These are phyloP conservation scores for Brachionus rubens DNA, from an alignment of 1,140 invertebrate genomes.

Conservation along the genomic window DNA sequence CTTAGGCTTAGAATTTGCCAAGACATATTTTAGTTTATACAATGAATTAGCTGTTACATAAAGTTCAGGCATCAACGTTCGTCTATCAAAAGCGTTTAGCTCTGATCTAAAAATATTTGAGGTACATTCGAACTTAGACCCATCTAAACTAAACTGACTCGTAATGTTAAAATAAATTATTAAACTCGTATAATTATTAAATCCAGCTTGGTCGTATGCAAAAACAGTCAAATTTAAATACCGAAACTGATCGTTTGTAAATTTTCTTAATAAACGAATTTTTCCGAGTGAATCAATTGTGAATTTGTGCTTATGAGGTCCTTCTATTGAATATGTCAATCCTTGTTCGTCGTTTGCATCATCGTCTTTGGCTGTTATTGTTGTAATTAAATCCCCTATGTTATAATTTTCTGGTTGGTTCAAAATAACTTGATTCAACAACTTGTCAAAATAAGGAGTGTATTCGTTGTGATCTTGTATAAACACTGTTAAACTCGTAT, in stretches of 20 bases:
- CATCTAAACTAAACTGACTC: neutral
- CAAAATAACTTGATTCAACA: neutral
- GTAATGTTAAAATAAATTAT: constrained; percentile 18
- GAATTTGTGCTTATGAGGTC: constrained; percentile 16
- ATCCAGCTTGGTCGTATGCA: constrained; percentile 8
- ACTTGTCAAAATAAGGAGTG: constrained; percentile 18
- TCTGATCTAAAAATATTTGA: neutral
- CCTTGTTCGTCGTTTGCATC: neutral
- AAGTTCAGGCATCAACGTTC: neutral
- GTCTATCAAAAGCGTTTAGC: neutral
- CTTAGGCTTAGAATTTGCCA: neutral
- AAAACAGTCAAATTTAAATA: constrained; percentile 13
- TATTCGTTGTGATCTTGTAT: constrained; percentile 13
- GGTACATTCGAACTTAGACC: neutral
- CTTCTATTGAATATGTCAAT: neutral
- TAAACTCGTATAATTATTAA: constrained; percentile 10
- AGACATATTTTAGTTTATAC: neutral
- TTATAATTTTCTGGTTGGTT: constrained; percentile 5
- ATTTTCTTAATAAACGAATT: neutral
- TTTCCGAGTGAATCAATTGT: constrained; percentile 41
- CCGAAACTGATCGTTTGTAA: neutral
- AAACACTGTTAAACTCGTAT: neutral
- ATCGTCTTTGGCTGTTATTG: neutral
- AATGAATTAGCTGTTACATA: neutral
- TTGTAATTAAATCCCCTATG: neutral